Base-by-base conservation (phyloP, 2,113 vertebrate genomes). In the Anoura caudifer region DNA sequence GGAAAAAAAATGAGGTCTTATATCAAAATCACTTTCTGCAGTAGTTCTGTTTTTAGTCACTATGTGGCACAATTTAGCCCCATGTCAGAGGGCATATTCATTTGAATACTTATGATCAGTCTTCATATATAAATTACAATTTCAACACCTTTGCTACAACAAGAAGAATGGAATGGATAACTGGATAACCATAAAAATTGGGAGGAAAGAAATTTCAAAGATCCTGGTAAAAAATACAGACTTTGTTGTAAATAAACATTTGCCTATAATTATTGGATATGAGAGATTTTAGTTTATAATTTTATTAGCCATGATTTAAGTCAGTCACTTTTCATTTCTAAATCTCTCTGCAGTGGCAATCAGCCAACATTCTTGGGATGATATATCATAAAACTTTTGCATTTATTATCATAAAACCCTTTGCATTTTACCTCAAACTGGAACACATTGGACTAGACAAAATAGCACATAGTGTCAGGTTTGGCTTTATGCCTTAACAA, bases 21-120 rank as follows among this genome's bases (percentile, higher is more conserved):
- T 54, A 75, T 88, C 36, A 91, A 84, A 81, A 94, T 90, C 76
- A 24, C 59, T 83, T 95, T 86, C 87, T 86, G 22, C 20, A 54
- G 82, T 82, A 94, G 10, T 77, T 86, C 67, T 86, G 70, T 95
- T 89, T 95, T 95, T 41, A 86, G 67, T 73, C 47, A 88, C 45
- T 59, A 24, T 80, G 56, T 63, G 41, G 20, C 65, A 95, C 52
- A 65, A 89, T 86, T 77, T 89, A 89, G 85, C 52, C 41, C 52
- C 33, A 36, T 24, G 26, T 91, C 77, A 91, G n/a, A 95, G 22
- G 33, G 24, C 24, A 56, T 31, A 76, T 70, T 33, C 16, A 56
- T 75, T 50, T 79, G 45, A 93, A 90, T 73, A 86, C 33, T 73
- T 11, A 54, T 17, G 8, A 77, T 77, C 69, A 82, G 22, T 41